Conservation (phyloP, 2,113 vertebrate species). For the Pangasianodon gigas region DNA sequence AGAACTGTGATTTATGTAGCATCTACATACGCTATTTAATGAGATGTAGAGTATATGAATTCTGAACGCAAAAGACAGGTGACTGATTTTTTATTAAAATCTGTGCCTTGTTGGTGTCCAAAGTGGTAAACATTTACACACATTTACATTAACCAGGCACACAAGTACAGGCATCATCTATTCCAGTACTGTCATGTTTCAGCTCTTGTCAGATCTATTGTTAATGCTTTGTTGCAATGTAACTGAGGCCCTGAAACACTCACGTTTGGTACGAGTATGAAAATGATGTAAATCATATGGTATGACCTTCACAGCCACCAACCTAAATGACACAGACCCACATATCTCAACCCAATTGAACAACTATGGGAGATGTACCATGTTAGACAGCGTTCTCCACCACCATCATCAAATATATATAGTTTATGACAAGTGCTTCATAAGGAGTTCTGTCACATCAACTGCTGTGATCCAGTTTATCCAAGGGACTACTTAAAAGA, state of each 20-base stretch:
- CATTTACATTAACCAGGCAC: background rate
- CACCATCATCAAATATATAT: background rate
- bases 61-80: background rate
- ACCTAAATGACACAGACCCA: no score
- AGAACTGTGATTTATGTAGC: background rate
- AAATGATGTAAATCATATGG: background rate
- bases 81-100: background rate
- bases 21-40: background rate
- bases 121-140: background rate
- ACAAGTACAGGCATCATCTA: background rate
- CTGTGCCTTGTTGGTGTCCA: background rate
- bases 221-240: background rate
- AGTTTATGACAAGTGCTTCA: background rate
- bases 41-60: background rate
- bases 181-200: background rate
- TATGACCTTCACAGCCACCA: background rate
- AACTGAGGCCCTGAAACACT: background rate
- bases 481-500: background rate
- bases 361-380: background rate
- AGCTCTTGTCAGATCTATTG: slow-evolving; percentile 5
- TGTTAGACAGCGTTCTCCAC: background rate
- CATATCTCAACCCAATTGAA: background rate
- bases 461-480: background rate
- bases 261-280: background rate
- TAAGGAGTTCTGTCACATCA: background rate